Base-by-base conservation (phyloP, 2,797 vertebrate genomes). In the Poeciliopsis turneri region DNA sequence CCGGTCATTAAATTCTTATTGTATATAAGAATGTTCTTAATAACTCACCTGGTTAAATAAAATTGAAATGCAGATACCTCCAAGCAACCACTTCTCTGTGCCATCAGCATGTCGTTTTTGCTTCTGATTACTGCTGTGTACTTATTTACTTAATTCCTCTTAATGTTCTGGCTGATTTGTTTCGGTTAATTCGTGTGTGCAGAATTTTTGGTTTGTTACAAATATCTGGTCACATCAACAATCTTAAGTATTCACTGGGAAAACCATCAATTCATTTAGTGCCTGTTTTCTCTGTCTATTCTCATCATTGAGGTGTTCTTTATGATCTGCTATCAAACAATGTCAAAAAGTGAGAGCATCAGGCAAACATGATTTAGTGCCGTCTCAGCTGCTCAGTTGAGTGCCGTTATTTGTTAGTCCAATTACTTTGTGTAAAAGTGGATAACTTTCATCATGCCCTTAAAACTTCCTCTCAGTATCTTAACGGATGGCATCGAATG, bases 331-430 rank as follows among this genome's bases (percentile, higher is more conserved):
- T 41, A 36, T 25, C 64, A 68, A 66, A 66, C 61, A 39, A 41
- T 41, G 33, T 39, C 36, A 68, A 68, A 66, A 68, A 68, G 64
- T 68, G 20, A 41, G 12, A 51, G 61, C 33, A 69, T 28, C 51
- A 73, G 36, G 16, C 64, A 70, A 80, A 57, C 64, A 5, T 45
- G 39, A 79, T 74, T 83, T 51, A 43, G 76, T 76, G 18, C 10
- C 12, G 41, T 80, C 47, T 77, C 28, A 39, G 45, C 46, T 23
- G 33, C 74, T 79, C n/a, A 28, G 78, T 82, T 41, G 47, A 1
- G 23, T 25, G 66, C 66, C 5, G 39, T n/a, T 74, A 51, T 76
- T 74, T 59, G n/a, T 71, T 33, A 45, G 57, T 80, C 57, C 28
- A 71, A 72, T 74, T 45, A 78, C 28, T 18, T 43, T 47, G 78